Percentiles rank a stretch among this genome's conserved stretches.
phyloP scores from a whole-genome alignment of 1,140 invertebrate genomes.

The Hyles vespertilio region DNA sequence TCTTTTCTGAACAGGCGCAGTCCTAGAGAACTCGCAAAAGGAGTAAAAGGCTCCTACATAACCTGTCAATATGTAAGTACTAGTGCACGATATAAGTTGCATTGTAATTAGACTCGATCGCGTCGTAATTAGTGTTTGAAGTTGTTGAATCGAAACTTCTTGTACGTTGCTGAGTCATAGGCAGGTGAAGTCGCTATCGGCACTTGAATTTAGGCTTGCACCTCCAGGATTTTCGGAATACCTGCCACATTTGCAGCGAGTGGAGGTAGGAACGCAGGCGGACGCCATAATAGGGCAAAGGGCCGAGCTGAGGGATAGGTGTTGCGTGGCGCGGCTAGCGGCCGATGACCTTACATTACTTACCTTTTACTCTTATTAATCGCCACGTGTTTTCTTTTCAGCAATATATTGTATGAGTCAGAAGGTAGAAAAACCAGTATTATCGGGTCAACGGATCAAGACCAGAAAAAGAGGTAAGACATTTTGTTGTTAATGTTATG shows the following conservation, averaged over 20 bases:
- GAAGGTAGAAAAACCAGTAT: constrained; percentile 99
- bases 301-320: constrained; percentile 14
- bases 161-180: constrained; percentile 56
- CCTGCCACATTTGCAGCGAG: constrained; percentile 39
- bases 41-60: constrained; percentile 77
- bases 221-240: constrained; percentile 13
- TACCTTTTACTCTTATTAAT: constrained; percentile 39
- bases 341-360: constrained; percentile 58
- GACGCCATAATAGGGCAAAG: constrained; percentile 38
- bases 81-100: constrained; percentile 34
- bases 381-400: constrained; percentile 78
- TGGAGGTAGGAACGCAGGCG: constrained; percentile 21
- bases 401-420: constrained; percentile 99
- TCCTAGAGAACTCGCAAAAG: constrained; percentile 74
- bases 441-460: constrained; percentile 99
- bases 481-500: constrained; percentile 6
- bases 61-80: constrained; percentile 75
- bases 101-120: no score
- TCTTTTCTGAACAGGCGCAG: constrained; percentile 75
- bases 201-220: not conserved
- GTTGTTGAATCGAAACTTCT: constrained; percentile 2
- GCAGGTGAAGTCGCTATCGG: constrained; percentile 34
- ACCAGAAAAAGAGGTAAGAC: constrained; percentile 98
- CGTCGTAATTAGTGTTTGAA: constrained; percentile 3
- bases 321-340: constrained; percentile 33